phyloP scores from a whole-genome alignment of 2,797 vertebrate genomes.

The Galagoides demidoff region DNA sequence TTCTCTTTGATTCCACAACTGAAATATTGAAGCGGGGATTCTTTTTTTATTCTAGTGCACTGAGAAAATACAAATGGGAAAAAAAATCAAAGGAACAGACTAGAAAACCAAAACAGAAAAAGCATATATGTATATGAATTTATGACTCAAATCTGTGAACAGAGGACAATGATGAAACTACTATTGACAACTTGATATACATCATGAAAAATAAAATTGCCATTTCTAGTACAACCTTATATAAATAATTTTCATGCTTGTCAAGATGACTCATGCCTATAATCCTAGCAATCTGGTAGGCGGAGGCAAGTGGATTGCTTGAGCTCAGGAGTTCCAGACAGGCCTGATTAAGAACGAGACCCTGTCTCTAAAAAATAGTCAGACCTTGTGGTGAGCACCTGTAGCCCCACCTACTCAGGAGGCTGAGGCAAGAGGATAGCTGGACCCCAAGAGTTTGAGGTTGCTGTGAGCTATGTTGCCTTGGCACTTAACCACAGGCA shows the following conservation, averaged over 20 bases:
- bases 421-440: too few species aligned
- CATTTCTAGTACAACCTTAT: not conserved
- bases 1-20: not conserved
- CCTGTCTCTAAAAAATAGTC: too few species aligned
- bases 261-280: too few species aligned
- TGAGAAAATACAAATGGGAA: not conserved
- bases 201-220: not conserved
- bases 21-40: not conserved
- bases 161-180: not conserved
- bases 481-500: too few species aligned
- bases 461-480: too few species aligned
- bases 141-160: not conserved
- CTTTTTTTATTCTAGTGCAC: not conserved
- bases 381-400: too few species aligned
- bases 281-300: too few species aligned
- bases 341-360: too few species aligned
- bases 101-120: not conserved
- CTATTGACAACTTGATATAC: not conserved
- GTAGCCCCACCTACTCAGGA: too few species aligned
- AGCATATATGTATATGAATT: not conserved
- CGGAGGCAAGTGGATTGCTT: too few species aligned
- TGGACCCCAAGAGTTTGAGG: too few species aligned
- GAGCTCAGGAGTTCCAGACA: too few species aligned
- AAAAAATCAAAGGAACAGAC: not conserved
- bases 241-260: not conserved